Percentiles rank a stretch among this genome's conserved stretches.
phyloP scores from a whole-genome alignment of 2,888 invertebrate genomes.

The Dugesia japonica region DNA sequence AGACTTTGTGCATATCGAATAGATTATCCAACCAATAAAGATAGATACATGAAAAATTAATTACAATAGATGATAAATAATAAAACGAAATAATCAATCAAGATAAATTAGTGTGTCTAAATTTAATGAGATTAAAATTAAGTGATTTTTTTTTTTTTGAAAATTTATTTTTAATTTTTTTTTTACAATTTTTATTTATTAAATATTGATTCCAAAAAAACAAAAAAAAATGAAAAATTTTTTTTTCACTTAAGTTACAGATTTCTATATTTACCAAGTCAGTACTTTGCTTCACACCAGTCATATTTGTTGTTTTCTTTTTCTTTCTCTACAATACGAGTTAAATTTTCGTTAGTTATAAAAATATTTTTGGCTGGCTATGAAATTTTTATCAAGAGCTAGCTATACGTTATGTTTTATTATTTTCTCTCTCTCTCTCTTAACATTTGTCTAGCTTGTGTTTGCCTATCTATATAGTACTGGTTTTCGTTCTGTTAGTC shows the following conservation, averaged over 20 bases:
- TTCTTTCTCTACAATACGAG: background rate
- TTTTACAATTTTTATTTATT: background rate
- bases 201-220: background rate
- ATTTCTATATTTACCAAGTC: background rate
- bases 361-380: background rate
- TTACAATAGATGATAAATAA: background rate
- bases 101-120: background rate
- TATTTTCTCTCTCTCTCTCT: too few relatives aligned
- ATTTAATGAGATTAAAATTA: too few relatives aligned
- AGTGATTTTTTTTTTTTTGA: background rate
- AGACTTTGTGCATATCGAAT: conserved; percentile 1
- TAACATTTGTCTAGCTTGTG: conserved; percentile 16
- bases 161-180: background rate
- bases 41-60: background rate
- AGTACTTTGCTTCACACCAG: conserved; percentile 9
- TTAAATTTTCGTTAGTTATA: conserved; percentile 1
- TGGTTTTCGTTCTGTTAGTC: background rate
- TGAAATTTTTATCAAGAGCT: background rate
- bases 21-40: background rate
- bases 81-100: background rate
- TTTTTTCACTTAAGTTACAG: too few relatives aligned
- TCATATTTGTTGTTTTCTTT: conserved; percentile 17
- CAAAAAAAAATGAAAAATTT: too few relatives aligned
- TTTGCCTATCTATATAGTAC: background rate
- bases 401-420: background rate